Conservation (phyloP, 2,113 vertebrate species). For the Myiozetetes cayanensis region DNA sequence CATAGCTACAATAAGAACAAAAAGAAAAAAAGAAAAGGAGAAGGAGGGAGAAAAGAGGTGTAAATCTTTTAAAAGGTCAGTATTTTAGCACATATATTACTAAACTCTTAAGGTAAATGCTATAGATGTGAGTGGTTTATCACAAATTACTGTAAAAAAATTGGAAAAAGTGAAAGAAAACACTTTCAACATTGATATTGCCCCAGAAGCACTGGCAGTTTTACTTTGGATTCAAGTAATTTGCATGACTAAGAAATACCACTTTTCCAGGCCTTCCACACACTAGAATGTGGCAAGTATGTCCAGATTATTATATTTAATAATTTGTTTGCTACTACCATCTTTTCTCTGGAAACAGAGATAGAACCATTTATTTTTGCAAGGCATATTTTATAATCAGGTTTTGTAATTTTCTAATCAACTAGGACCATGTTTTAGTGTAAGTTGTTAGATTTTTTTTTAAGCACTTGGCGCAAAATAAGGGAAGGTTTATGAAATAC, state of each 20-base stretch:
- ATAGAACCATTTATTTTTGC: conserved; percentile 2
- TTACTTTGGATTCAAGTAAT: conserved; percentile 1
- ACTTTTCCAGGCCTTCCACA: neutral
- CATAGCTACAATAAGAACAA: neutral
- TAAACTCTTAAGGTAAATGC: neutral
- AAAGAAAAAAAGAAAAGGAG: neutral
- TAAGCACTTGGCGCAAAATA: neutral
- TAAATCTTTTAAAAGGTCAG: neutral
- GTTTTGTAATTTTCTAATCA: neutral
- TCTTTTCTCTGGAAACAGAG: neutral
- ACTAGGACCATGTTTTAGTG: neutral
- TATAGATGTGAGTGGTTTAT: neutral
- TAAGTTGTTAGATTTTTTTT: neutral
- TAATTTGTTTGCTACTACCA: neutral
- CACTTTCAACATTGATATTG: neutral
- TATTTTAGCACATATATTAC: neutral
- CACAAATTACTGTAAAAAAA: neutral
- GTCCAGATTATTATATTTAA: neutral
- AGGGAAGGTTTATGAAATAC: neutral
- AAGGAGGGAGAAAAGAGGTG: neutral
- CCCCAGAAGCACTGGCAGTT: neutral
- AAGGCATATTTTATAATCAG: neutral
- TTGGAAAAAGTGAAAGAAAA: neutral
- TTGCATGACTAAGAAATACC: neutral
- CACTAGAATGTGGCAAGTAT: neutral